A percentile compares a stretch with the other conserved stretches of the same genome.
Evolutionary conservation across 2,797 vertebrate species (phyloP).

Genomic region (Takifugu ocellatus): DNA sequence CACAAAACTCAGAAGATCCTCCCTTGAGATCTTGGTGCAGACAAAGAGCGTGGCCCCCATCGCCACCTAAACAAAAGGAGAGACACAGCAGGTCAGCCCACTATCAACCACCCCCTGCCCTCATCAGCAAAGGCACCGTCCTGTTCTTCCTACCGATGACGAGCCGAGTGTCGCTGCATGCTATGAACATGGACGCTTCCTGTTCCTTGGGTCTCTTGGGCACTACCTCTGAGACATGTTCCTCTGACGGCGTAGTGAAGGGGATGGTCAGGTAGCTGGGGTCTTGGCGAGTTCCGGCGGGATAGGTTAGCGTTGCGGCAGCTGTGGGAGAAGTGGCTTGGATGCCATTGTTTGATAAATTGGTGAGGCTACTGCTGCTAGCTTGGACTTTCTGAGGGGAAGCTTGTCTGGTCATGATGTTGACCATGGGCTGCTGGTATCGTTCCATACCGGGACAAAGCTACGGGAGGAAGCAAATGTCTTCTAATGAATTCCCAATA

Average conservation of each 20-base stretch:
- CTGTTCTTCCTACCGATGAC: conserved; percentile 75
- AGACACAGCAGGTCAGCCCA: conserved; percentile 6
- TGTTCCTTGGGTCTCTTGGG: conserved; percentile 65
- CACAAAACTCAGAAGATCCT: conserved; percentile 77
- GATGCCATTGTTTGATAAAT: conserved; percentile 35
- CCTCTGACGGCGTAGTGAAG: conserved; percentile 40
- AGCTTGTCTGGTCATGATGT: conserved; percentile 69
- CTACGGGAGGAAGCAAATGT: conserved; percentile 56
- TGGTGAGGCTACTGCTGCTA: conserved; percentile 21
- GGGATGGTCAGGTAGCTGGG: conserved; percentile 57
- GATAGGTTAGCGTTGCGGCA: conserved; percentile 33
- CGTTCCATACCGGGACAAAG: conserved; percentile 80
- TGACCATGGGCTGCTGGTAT: conserved; percentile 81
- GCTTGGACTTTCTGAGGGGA: conserved; percentile 42
- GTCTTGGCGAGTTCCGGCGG: conserved; percentile 51
- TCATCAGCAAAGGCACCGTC: not conserved
- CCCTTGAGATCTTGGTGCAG: conserved; percentile 71
- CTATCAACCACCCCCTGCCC: not conserved
- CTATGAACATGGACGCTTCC: conserved; percentile 80
- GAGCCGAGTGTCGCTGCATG: conserved; percentile 69
- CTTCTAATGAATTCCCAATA: not conserved
- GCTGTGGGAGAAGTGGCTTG: conserved; percentile 13
- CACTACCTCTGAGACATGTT: conserved; percentile 42
- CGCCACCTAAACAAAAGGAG: conserved; percentile 71
- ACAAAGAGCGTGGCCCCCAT: conserved; percentile 77